Conservation (phyloP, 2,888 invertebrate species). For the Caenorhabditis drosophilae region DNA sequence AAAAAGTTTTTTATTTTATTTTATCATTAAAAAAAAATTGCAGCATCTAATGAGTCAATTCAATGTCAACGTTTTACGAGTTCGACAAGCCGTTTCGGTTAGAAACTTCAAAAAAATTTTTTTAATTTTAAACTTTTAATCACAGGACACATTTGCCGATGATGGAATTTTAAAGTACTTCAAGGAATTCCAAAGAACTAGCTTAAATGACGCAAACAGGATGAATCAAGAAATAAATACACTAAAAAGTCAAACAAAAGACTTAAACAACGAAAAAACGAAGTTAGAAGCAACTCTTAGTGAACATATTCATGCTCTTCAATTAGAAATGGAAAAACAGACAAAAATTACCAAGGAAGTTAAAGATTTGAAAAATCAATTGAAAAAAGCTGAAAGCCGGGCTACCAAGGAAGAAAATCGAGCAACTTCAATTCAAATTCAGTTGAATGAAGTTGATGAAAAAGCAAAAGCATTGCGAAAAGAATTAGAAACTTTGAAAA, state of each 20-base stretch:
- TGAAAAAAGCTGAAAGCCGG: constrained; percentile 52
- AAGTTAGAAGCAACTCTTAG: background rate
- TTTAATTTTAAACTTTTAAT: too few relatives aligned
- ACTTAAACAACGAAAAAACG: background rate
- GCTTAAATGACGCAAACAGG: too few relatives aligned
- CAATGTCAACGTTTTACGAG: too few relatives aligned
- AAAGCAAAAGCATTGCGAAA: constrained; percentile 38
- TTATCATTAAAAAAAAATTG: too few relatives aligned
- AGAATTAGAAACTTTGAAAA: constrained; percentile 49
- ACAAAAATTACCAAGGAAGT: constrained; percentile 27
- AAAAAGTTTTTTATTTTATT: too few relatives aligned
- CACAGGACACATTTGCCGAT: too few relatives aligned
- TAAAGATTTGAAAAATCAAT: constrained; percentile 36
- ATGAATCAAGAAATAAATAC: constrained; percentile 3
- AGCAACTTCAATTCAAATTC: constrained; percentile 18
- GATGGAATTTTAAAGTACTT: too few relatives aligned
- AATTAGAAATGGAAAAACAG: constrained; percentile 20
- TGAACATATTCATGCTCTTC: background rate
- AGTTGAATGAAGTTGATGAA: constrained; percentile 47
- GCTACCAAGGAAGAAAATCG: constrained; percentile 40
- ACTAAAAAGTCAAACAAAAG: background rate
- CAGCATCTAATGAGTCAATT: too few relatives aligned
- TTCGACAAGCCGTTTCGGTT: too few relatives aligned
- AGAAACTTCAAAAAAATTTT: too few relatives aligned
- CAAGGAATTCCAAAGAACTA: too few relatives aligned